Base-by-base conservation (phyloP, 2,888 invertebrate species). In the Xiphydria camelus region DNA sequence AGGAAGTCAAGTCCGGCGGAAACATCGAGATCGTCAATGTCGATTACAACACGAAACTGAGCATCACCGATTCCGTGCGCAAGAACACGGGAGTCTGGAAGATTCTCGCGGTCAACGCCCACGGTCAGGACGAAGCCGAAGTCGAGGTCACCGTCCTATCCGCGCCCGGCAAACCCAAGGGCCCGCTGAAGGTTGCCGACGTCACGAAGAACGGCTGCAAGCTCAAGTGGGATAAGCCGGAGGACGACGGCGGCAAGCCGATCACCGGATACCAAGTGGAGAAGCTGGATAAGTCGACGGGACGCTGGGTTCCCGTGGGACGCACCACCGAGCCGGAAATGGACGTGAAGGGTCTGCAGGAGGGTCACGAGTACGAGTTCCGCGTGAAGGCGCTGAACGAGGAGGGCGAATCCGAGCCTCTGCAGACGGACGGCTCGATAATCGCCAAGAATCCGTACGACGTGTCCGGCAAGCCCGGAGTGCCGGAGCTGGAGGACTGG, bases 371-470 rank as follows among this genome's bases (percentile, higher is more conserved):
- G 68, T 95, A 95, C 74, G 91, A 94, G 77, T 96, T 96, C 81
- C 83, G 95, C 56, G 93, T 96, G 9, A 88, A 86, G 71, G 96
- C 96, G 5, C 84, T 95, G 51, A 96, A 96, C 66, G 95, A 96
- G 55, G 96, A 95, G 73, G 94, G 94, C 12, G 94, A 94, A 75
- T 92, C 93, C 1, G 94, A 98, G 65, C 97, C 98, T 4, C 76
- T 97, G 53, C 91, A 93, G 74, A 91, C 94, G n/a, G 92, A 94
- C 41, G 83, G 86, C 62, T 83, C 90, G 2, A 91, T 90, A 49
- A 73, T 89, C 12, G 97, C 98, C 17, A 99, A 98, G 80, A 98
- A 99, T 83, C 98, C 98, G 57, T 99, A 86, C 72, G 93, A 93
- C 68, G 80, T 86, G 57, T 87, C 94, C 48, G 88, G 89, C 42